Evolutionary conservation across 2,888 invertebrate genomes (phyloP), one percentile per base, ranked within the genome.

Genomic region (Osedax frankpressi): DNA sequence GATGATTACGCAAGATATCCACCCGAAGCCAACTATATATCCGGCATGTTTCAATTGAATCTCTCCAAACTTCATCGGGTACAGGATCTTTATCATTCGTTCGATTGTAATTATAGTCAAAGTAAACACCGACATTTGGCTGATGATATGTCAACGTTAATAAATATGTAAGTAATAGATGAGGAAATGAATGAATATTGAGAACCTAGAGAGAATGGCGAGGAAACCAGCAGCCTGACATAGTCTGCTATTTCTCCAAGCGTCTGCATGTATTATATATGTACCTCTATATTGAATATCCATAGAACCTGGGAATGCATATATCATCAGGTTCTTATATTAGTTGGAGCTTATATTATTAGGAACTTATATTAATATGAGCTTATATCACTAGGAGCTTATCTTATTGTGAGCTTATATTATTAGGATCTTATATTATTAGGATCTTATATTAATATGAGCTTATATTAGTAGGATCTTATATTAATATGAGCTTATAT

Each of bases 91-190:
- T 60, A 84, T 80, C 14, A 84, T 78, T 14, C 86, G 78, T 74
- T 85, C 85, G 0, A 84, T 74, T 0, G 86, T 85, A 65, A 86
- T 85, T 60, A 83, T 81, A 1, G 84, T 84, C 26, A 86, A 75
- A 2, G 85, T 85, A 29, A 84, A 81, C 14, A 86, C 85, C 0
- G 85, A 85, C 1, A 84, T 79, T 76, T 86, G 85, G 74, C 83
- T 84, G 69, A 19, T 2, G 28, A 6, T 3, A n/a, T 14, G 24
- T n/a, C 28, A 6, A 44, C 6, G 44, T n/a, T n/a, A n/a, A n/a
- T n/a, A n/a, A n/a, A n/a, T n/a, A n/a, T n/a, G n/a, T n/a, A n/a
- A n/a, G n/a, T n/a, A n/a, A n/a, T n/a, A n/a, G 44, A 44, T 44
- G 44, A 44, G 44, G 44, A 44, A 19, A 19, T 11, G 44, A 44